phyloP scores from a whole-genome alignment of 2,113 vertebrate species.

The Mobula birostris region DNA sequence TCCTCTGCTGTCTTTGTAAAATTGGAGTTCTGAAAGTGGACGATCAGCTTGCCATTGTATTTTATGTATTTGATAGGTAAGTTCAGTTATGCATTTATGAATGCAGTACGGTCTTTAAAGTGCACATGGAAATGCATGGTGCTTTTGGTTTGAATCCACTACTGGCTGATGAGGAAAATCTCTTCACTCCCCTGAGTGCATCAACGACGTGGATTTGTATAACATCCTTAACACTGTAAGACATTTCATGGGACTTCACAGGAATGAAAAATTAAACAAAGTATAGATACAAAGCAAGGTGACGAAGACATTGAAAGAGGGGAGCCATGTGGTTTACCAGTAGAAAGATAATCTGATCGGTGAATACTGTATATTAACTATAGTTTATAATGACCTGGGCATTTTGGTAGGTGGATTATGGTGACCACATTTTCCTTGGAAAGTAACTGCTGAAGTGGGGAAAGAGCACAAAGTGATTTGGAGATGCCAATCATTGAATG shows the following conservation, averaged over 20 bases:
- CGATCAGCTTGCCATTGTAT: constrained; percentile 87
- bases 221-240: not conserved
- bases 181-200: not conserved
- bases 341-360: not conserved
- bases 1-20: constrained; percentile 95
- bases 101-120: not conserved
- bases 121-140: not conserved
- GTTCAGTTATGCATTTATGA: constrained; percentile 37
- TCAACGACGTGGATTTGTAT: not conserved
- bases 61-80: constrained; percentile 86
- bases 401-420: not conserved
- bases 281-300: not conserved
- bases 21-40: constrained; percentile 76
- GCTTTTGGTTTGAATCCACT: not conserved
- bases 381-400: not conserved
- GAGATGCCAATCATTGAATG: not conserved
- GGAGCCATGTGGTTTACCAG: not conserved
- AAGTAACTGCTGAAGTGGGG: not conserved
- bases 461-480: not conserved
- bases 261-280: not conserved
- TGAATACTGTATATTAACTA: not conserved
- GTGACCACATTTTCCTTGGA: not conserved
- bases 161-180: no score
- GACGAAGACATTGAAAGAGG: not conserved
- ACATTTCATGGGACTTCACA: not conserved